Evolutionary conservation across 1,140 invertebrate genomes (phyloP).

Genomic region (Achatina immaculata): DNA sequence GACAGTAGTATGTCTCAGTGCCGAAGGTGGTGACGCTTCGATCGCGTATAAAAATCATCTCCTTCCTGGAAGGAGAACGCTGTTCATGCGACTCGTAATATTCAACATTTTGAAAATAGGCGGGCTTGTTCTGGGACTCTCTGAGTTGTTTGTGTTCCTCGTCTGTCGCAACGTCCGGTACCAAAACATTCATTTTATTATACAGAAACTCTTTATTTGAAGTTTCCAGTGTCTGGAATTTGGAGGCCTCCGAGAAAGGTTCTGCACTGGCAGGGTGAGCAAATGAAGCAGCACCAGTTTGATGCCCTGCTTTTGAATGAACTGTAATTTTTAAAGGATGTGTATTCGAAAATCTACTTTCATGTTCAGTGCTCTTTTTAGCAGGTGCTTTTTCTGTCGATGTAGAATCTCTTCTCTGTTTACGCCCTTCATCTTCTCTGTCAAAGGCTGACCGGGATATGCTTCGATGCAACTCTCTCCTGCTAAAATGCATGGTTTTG

Average conservation of each 20-base stretch:
- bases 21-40: neutral
- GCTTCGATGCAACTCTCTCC: neutral
- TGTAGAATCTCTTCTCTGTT: neutral
- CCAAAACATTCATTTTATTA: neutral
- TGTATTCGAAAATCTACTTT: neutral
- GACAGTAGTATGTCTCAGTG: neutral
- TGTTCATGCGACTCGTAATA: neutral
- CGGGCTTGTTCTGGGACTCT: neutral
- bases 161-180: neutral
- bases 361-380: neutral
- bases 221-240: neutral
- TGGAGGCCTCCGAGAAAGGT: neutral
- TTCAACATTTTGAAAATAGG: neutral
- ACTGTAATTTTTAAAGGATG: neutral
- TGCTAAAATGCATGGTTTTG: neutral
- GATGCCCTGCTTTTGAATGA: neutral
- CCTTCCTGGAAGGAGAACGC: neutral
- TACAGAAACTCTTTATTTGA: neutral
- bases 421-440: neutral
- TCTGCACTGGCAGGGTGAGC: neutral
- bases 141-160: neutral
- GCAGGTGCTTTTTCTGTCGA: neutral
- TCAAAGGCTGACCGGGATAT: neutral
- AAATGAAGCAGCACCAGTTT: neutral
- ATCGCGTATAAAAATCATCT: neutral